Evolutionary conservation across 2,113 vertebrate genomes (phyloP).

Genomic region (Chloropsis cyanopogon): DNA sequence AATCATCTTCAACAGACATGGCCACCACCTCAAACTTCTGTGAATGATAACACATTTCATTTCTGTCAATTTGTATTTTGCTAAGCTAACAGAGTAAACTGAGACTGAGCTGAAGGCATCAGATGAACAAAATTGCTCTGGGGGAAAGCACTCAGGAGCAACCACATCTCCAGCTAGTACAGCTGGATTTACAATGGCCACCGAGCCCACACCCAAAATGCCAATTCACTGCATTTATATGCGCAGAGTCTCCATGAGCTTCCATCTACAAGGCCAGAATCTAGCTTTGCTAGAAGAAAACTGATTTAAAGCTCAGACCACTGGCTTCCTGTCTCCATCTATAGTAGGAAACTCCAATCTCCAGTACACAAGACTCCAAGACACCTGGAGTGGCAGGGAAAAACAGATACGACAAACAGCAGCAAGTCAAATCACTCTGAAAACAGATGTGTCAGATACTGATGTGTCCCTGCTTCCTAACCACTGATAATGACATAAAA

Average conservation of each 20-base stretch:
- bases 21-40: background rate
- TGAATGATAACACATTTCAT: background rate
- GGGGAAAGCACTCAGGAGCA: background rate
- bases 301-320: background rate
- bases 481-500: background rate
- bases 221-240: background rate
- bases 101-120: background rate
- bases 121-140: background rate
- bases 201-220: rapidly evolving
- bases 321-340: constrained; percentile 19
- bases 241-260: background rate
- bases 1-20: background rate
- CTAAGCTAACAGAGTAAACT: background rate
- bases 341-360: background rate
- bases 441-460: background rate
- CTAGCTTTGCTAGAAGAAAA: background rate
- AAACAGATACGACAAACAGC: background rate
- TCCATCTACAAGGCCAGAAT: background rate
- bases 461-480: background rate
- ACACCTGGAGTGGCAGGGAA: constrained; percentile 10
- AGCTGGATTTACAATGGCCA: background rate
- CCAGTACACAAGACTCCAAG: background rate
- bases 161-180: background rate
- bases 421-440: background rate
- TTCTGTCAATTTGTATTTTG: background rate